A percentile compares a stretch with the other conserved stretches of the same genome.
These are phyloP conservation scores for Lytechinus pictus DNA, from an alignment of 35 echinoderm and acorn worm species.

Conservation along the genomic window DNA sequence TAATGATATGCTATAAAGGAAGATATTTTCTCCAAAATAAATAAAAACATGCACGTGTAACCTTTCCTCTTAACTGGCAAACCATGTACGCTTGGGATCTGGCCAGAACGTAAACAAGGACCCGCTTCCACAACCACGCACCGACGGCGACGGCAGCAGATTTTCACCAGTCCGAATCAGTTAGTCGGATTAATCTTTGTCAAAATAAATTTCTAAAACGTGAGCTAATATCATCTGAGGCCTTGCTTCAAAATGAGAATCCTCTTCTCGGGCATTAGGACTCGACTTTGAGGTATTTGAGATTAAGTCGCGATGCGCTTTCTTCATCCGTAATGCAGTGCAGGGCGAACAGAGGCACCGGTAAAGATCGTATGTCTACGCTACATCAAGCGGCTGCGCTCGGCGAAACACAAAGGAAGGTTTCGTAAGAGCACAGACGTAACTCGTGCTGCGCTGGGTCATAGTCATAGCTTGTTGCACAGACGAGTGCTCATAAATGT, in stretches of 20 bases:
- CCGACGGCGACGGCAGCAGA: neutral
- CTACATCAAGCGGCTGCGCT: too few relatives aligned
- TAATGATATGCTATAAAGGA: neutral
- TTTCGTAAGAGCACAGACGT: neutral
- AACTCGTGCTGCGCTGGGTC: neutral
- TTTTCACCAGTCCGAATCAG: neutral
- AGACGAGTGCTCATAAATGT: neutral
- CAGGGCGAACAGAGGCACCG: too few relatives aligned
- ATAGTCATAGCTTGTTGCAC: neutral
- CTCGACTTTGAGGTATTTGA: neutral
- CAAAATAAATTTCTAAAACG: neutral
- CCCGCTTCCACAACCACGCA: neutral
- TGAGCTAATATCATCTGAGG: neutral
- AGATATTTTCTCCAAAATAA: neutral
- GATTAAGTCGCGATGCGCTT: neutral
- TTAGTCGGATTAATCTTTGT: neutral
- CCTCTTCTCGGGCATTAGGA: neutral
- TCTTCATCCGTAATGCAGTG: neutral
- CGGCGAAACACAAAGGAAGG: neutral
- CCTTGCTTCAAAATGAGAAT: neutral
- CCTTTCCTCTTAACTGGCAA: neutral
- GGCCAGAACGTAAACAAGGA: neutral
- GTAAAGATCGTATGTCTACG: too few relatives aligned
- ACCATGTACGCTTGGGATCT: neutral
- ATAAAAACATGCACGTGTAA: neutral